A percentile compares a stretch with the other conserved stretches of the same genome.
Conservation (phyloP, 2,888 invertebrate genomes). For the Polyommatus icarus region DNA sequence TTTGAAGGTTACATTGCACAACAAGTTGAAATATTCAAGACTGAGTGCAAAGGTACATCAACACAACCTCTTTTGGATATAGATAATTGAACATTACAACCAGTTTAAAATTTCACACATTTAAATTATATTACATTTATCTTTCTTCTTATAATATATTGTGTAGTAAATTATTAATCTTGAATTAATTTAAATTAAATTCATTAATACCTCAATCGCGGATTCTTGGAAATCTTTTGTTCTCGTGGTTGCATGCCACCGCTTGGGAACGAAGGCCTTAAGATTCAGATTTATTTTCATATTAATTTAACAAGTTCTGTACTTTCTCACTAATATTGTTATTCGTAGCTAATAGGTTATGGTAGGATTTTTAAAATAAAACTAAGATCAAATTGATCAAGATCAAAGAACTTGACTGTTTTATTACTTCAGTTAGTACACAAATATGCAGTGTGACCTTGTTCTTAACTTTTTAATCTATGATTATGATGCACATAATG, state of each 20-base stretch:
- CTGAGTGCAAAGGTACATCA: conserved; percentile 62
- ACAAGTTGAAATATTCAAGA: conserved; percentile 73
- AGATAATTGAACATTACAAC: conserved; percentile 49
- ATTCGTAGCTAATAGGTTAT: too few relatives aligned
- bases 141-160: too few relatives aligned
- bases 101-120: neutral
- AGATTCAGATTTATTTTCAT: neutral
- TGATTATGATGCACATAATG: neutral
- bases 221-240: too few relatives aligned
- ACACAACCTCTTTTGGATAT: conserved; percentile 54
- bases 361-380: conserved; percentile 1
- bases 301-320: neutral
- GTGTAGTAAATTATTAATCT: too few relatives aligned
- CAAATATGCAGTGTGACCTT: neutral
- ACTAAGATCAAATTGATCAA: neutral
- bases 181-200: too few relatives aligned
- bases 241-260: too few relatives aligned
- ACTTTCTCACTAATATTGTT: neutral
- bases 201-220: too few relatives aligned
- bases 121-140: too few relatives aligned
- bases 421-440: conserved; percentile 6
- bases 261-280: too few relatives aligned
- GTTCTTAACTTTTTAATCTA: neutral
- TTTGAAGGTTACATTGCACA: conserved; percentile 74
- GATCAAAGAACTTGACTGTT: neutral